These are phyloP conservation scores for Allobates femoralis DNA, from an alignment of 2,797 vertebrate genomes.

Conservation along the genomic window DNA sequence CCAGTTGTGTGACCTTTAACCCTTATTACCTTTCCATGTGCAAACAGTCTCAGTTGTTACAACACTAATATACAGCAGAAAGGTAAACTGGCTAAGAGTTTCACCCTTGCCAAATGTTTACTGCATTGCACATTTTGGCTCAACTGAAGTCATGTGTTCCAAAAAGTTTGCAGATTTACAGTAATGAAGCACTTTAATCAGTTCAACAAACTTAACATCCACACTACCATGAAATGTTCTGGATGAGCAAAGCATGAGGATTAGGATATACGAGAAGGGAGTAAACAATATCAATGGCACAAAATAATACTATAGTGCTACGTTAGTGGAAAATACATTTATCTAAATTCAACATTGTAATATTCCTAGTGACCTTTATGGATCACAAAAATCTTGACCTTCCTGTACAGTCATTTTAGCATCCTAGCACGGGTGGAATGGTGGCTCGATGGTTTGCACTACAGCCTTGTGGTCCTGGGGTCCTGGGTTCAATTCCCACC, in stretches of 20 bases:
- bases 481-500: too few relatives aligned
- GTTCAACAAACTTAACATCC: slow-evolving; percentile 74
- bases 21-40: slow-evolving; percentile 55
- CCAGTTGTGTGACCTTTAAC: slow-evolving; percentile 54
- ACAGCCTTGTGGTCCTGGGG: too few relatives aligned
- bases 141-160: slow-evolving; percentile 33
- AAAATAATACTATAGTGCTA: neutral
- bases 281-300: neutral
- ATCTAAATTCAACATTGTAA: neutral
- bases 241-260: neutral
- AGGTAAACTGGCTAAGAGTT: slow-evolving; percentile 52
- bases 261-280: neutral
- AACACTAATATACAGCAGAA: slow-evolving; percentile 57
- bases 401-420: too few relatives aligned
- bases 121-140: slow-evolving; percentile 57
- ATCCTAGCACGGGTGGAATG: too few relatives aligned
- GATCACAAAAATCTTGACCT: neutral
- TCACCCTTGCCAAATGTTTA: slow-evolving; percentile 60
- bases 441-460: too few relatives aligned
- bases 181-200: slow-evolving; percentile 44
- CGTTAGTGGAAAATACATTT: neutral
- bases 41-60: slow-evolving; percentile 62
- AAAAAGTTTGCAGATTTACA: slow-evolving; percentile 48
- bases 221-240: slow-evolving; percentile 58
- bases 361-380: too few relatives aligned